Evolutionary conservation across 2,888 invertebrate species (phyloP).

Genomic region (Brachypalpus laphriformis): DNA sequence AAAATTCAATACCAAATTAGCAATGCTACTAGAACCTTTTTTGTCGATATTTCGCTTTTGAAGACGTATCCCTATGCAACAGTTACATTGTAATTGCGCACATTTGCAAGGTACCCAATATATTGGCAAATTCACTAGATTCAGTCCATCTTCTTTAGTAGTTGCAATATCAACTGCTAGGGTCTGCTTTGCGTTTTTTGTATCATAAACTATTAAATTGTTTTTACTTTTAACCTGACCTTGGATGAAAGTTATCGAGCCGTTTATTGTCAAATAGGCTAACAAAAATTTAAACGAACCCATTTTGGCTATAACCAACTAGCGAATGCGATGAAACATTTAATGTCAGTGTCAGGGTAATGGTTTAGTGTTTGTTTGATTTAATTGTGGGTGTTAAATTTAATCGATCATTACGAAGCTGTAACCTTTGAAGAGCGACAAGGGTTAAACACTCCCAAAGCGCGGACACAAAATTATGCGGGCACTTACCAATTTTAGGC

Average conservation of each 20-base stretch:
- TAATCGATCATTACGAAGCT: neutral
- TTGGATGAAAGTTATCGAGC: conserved; percentile 1
- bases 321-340: neutral
- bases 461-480: too few species aligned
- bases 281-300: neutral
- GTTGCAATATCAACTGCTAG: neutral
- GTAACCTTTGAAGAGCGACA: too few species aligned
- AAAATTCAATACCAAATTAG: neutral
- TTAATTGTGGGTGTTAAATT: neutral
- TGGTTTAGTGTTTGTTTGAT: neutral
- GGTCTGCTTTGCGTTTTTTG: neutral
- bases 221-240: neutral
- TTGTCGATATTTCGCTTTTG: conserved; percentile 9
- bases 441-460: too few species aligned
- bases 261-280: neutral
- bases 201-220: conserved; percentile 10
- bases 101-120: conserved; percentile 19
- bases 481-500: too few species aligned
- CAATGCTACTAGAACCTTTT: neutral
- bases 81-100: neutral
- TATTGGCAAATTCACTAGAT: neutral
- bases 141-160: neutral
- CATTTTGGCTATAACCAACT: neutral
- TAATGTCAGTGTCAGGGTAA: neutral
- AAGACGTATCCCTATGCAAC: conserved; percentile 23